A percentile compares a stretch with the other conserved stretches of the same genome.
Conservation (phyloP, 2,888 invertebrate species). For the Apamea sordens region DNA sequence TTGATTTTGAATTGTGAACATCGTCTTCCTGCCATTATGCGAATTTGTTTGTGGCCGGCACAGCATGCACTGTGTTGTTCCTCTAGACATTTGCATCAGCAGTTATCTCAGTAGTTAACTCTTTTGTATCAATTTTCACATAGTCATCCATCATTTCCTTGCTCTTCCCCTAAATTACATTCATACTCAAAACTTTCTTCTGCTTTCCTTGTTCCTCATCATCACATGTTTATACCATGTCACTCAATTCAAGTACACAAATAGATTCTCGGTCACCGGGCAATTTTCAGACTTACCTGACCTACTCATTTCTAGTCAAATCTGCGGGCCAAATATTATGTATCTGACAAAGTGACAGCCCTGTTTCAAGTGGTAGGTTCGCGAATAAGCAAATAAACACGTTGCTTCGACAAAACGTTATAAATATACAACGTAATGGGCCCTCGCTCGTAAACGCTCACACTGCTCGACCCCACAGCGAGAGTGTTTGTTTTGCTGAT, state of each 20-base stretch:
- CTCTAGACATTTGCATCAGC: background rate
- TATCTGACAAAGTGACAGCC: constrained; percentile 31
- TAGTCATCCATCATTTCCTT: background rate
- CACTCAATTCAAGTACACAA: background rate
- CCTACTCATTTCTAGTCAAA: background rate
- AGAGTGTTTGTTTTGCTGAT: constrained; percentile 21
- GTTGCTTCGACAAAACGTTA: constrained; percentile 50
- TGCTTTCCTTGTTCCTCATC: background rate
- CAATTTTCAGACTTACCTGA: background rate
- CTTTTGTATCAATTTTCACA: background rate
- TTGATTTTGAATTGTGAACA: background rate
- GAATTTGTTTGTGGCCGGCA: background rate
- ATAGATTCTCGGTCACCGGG: no score
- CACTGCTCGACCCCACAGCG: constrained; percentile 56
- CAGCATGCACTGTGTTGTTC: background rate
- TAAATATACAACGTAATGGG: constrained; percentile 59
- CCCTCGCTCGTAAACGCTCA: constrained; percentile 35
- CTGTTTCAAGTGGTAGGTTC: constrained; percentile 42
- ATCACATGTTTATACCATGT: background rate
- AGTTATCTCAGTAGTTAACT: no score
- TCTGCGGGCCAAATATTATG: background rate
- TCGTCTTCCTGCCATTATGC: no score
- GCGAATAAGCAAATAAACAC: constrained; percentile 63
- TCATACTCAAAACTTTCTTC: background rate
- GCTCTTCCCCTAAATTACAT: background rate